Base-by-base conservation (phyloP, 1,140 invertebrate species). In the Drosophila miranda region DNA sequence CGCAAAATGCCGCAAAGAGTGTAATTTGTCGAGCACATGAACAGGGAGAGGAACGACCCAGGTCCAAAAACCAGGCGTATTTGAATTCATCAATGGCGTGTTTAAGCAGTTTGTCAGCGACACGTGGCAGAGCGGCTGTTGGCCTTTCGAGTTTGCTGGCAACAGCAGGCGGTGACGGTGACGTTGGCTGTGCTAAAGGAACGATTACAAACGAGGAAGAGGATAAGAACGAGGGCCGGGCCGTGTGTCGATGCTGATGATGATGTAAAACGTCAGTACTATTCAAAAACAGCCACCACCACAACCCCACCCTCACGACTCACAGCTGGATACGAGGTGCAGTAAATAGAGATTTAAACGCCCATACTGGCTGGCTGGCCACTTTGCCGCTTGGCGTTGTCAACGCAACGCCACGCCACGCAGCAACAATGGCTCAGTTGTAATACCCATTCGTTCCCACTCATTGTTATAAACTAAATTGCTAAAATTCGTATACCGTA, bases 1-100 rank as follows among this genome's bases (percentile, higher is more conserved):
- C 82, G 82, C 82, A 87, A 88, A 86, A 87, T 78, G 82, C 82
- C 83, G 82, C 83, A 87, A 88, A 87, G 82, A 82, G 78, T 87
- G 82, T 87, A 78, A 87, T 87, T 87, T 78, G 60, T 75, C 48
- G 75, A 68, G 28, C 34, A 50, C 60, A 50, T 13, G 45, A 63
- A 60, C 51, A 50, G 45, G 46, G 50, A 49, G 16, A 50, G 45
- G 7, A 34, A 16, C 49, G 45, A 30, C 30, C 38, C 28, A 21
- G 30, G 51, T 43, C 49, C 30, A 49, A 53, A 26, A 59, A 59
- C 41, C 64, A 68, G 56, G 46, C 56, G 43, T 77, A 78, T 78
- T 81, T 78, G 74, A 86, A 86, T 86, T 82, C 78, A 86, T 86
- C 81, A 78, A 63, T 69, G 66, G 82, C 76, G 82, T 88, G 83